Percentiles rank a stretch among this genome's conserved stretches.
Conservation (phyloP, 2,113 vertebrate species). For the rat (Rattus norvegicus) region DNA sequence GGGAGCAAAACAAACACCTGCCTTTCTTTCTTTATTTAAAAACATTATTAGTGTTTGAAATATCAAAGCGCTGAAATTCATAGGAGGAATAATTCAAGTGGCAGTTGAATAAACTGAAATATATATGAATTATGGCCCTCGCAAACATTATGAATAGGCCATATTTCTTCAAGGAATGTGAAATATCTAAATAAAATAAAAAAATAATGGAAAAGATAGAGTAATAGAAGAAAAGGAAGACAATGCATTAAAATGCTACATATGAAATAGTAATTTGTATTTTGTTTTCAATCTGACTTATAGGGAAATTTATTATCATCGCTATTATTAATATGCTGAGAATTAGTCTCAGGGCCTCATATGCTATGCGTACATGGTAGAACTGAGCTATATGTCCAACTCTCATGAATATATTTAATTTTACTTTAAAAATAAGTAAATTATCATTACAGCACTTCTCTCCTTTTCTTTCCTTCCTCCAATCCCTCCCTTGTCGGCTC, state of each 20-base stretch:
- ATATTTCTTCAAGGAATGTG: neutral
- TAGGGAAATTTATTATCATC: neutral
- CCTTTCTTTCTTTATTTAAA: neutral
- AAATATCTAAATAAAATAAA: slow-evolving; percentile 45
- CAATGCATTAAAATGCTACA: neutral
- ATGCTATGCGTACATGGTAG: neutral
- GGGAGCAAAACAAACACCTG: neutral
- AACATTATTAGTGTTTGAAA: slow-evolving; percentile 20
- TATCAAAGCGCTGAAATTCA: slow-evolving; percentile 22
- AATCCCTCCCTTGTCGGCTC: no score
- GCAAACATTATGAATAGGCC: neutral
- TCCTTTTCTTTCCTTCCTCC: neutral
- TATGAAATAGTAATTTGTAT: neutral
- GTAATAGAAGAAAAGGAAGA: neutral
- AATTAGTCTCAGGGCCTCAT: neutral
- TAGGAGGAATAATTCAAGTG: slow-evolving; percentile 9
- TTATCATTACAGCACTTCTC: neutral
- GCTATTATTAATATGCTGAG: neutral
- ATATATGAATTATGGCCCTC: neutral
- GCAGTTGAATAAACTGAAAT: neutral
- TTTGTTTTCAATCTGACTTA: slow-evolving; percentile 16
- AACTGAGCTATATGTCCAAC: neutral
- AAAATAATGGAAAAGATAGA: neutral
- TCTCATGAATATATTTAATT: neutral
- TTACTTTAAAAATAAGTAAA: neutral